Evolutionary conservation across 2,888 invertebrate genomes (phyloP), one percentile per base, ranked within the genome.

Genomic region (Phlogophora meticulosa): DNA sequence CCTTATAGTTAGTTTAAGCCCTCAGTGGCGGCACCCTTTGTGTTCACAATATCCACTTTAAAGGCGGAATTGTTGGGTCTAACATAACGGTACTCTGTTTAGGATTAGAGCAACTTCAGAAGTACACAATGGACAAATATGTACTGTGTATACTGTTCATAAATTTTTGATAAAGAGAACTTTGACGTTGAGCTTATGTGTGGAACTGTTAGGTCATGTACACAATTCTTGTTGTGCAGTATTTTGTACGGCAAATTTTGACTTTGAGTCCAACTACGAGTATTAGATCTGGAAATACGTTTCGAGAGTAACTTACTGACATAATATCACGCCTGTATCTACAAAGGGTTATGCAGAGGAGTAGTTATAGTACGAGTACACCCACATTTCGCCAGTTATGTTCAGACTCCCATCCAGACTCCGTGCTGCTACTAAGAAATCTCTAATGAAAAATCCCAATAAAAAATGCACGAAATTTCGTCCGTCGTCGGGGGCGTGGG

Each of bases 71-170:
- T 68, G 64, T 71, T 51, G 43, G 45, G 42, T 46, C 36, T 52
- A 63, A 78, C 64, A 72, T 67, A 76, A 76, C 55, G 65, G 58
- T 45, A 7, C 49, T 62, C 64, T 53, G 36, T 77, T 65, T 40
- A 42, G 49, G 65, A 65, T 76, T 69, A 66, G 28, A 36, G 22
- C 28, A 28, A 46, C 66, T 62, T 53, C 17, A 40, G 49, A 49
- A 51, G 43, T 56, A 42, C 43, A 66, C 64, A 60, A 61, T 49
- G 49, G 20, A 45, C 38, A 51, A 75, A 72, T 72, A 76, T 59
- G 62, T 46, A 55, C 13, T 15, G 22, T 34, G 20, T 38, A 17
- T 40, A 32, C 22, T 28, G 42, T 46, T 63, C 22, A 56, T 63
- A 58, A 42, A 53, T 59, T 49, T 36, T 38, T 73, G 36, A 51